Conservation (phyloP, 1,140 invertebrate species). For the Dolichoris vasculosae region DNA sequence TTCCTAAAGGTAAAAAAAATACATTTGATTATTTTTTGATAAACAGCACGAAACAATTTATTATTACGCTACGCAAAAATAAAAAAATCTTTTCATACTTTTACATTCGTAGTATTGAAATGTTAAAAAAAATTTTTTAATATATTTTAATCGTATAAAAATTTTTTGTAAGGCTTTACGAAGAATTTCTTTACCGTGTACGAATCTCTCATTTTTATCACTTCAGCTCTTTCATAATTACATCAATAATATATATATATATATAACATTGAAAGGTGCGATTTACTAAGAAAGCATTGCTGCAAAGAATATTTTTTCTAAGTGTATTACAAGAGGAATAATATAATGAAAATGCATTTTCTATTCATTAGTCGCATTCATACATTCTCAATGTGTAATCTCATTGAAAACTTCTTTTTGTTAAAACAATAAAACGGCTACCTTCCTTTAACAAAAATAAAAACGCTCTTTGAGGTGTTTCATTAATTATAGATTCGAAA, state of each 20-base stretch:
- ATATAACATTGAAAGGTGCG: background rate
- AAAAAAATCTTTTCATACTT: background rate
- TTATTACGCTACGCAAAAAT: background rate
- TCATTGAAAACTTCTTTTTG: background rate
- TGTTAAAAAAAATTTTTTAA: conserved; percentile 3
- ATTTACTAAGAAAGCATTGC: background rate
- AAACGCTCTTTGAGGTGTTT: background rate
- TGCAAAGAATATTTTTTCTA: background rate
- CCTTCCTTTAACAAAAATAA: background rate
- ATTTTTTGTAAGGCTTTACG: background rate
- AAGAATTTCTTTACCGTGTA: conserved; percentile 21
- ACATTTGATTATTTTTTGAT: background rate
- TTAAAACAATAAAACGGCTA: background rate
- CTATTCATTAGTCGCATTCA: conserved; percentile 1
- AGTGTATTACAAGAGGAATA: background rate
- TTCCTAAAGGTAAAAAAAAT: background rate
- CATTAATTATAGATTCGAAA: background rate
- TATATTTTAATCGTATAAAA: background rate
- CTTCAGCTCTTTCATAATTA: conserved; percentile 29
- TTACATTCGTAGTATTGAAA: background rate
- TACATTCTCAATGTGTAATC: background rate
- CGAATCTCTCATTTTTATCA: conserved; percentile 44
- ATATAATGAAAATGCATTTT: conserved; percentile 29
- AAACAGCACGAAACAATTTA: background rate
- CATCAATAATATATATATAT: background rate